Percentiles rank a stretch among this genome's conserved stretches.
Conservation (phyloP, 2,113 vertebrate species). For the Pyrgilauda ruficollis region DNA sequence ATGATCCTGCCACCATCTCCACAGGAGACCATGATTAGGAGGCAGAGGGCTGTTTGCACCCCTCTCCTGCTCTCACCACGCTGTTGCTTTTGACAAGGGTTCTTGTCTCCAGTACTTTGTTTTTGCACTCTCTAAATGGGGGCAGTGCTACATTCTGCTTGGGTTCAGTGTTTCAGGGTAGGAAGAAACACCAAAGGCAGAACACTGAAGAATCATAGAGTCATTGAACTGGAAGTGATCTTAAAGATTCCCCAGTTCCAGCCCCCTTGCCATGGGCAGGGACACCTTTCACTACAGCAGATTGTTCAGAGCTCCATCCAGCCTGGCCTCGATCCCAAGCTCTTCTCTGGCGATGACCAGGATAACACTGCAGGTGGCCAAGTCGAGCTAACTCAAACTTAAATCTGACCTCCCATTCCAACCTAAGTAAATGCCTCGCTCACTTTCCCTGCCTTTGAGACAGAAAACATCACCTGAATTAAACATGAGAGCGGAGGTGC, state of each 20-base stretch:
- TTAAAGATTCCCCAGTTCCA: background rate
- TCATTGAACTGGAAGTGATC: background rate
- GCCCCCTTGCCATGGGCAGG: background rate
- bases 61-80: background rate
- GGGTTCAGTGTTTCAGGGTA: background rate
- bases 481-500: background rate
- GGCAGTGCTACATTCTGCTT: background rate
- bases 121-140: background rate
- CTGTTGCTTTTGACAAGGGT: background rate
- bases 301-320: background rate
- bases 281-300: background rate
- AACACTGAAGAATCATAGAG: fast-evolving
- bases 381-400: background rate
- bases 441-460: background rate
- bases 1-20: fast-evolving
- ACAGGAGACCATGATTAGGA: background rate
- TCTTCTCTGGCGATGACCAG: background rate
- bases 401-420: background rate
- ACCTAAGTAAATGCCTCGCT: fast-evolving
- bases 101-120: background rate
- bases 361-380: fast-evolving
- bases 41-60: background rate
- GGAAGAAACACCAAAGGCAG: background rate
- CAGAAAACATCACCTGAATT: background rate
- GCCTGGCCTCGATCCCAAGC: background rate